Evolutionary conservation across 2,888 invertebrate genomes (phyloP).

Genomic region (Patella ulyssiponensis): DNA sequence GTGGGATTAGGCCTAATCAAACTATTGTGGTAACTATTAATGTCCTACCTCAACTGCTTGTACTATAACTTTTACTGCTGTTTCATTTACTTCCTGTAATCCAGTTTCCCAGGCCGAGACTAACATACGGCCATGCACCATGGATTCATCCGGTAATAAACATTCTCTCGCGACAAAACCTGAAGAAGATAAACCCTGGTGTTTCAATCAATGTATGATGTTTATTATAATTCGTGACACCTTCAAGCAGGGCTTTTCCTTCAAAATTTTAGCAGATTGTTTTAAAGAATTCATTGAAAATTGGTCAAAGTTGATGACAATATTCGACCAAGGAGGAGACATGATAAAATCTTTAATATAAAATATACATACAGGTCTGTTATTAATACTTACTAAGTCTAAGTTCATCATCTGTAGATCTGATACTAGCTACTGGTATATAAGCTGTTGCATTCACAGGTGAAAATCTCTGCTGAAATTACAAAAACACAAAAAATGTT

Average conservation of each 20-base stretch:
- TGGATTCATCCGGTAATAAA: slow-evolving; percentile 86
- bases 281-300: background rate
- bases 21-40: background rate
- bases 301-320: no score
- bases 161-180: slow-evolving; percentile 81
- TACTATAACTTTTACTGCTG: slow-evolving; percentile 86
- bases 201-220: background rate
- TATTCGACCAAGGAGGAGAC: no score
- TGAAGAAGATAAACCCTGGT: slow-evolving; percentile 34
- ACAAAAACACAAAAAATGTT: slow-evolving; percentile 23
- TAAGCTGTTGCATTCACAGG: slow-evolving; percentile 72
- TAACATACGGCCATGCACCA: slow-evolving; percentile 86
- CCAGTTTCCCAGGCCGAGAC: slow-evolving; percentile 92
- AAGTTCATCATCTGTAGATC: slow-evolving; percentile 61
- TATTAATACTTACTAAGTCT: background rate
- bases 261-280: background rate
- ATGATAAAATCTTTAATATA: no score
- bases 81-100: slow-evolving; percentile 84
- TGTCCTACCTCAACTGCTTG: slow-evolving; percentile 80
- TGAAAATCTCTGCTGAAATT: slow-evolving; percentile 67
- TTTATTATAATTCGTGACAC: background rate
- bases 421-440: slow-evolving; percentile 69
- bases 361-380: no score
- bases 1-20: no score
- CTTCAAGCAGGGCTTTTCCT: background rate